Base-by-base conservation (phyloP, 2,113 vertebrate species). In the Acanthisitta chloris region DNA sequence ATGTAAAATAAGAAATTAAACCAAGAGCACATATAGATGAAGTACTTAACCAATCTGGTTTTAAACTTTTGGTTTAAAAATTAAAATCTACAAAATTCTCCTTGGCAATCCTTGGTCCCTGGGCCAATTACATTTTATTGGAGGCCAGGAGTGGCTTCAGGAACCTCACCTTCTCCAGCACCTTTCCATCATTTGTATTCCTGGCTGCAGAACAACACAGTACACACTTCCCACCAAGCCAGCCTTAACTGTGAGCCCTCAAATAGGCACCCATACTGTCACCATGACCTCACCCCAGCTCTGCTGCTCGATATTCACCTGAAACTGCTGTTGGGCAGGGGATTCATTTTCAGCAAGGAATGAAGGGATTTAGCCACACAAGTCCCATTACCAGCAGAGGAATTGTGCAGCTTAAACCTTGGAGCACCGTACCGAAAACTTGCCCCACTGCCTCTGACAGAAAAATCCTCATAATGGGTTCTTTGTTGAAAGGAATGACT, bases 401-500 rank as follows among this genome's bases (percentile, higher is more conserved):
- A 83, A 57, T 49, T 80, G 73, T 51, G 82, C 3, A 2, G 54
- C 51, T 93, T 61, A 72, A 81, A 88, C 80, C 90, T 69, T 25
- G 12, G 81, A 4, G 9, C 69, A 10, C 23, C 40, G 45, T 45
- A 78, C 71, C 2, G 17, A 94, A 94, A 97, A 71, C 70, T 66
- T 88, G 82, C 34, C 70, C 90, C 74, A 73, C n/a, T 6, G 3
- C 8, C 79, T 78, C 88, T 36, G 88, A 86, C 90, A 73, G 84
- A 73, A 91, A 90, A 95, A 61, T 9, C 34, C 43, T 66, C 73
- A 96, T 69, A 97, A 94, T 74, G 73, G 71, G 34, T 59, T 94
- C 94, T 91, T 96, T 96, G 95, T 97, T 86, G 52, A 58, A 67
- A 95, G 36, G 57, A 95, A 79, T 66, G 74, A 38, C 88, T 0